These are phyloP conservation scores for Xestia sexstrigata DNA, from an alignment of 2,888 invertebrate genomes.

Conservation along the genomic window DNA sequence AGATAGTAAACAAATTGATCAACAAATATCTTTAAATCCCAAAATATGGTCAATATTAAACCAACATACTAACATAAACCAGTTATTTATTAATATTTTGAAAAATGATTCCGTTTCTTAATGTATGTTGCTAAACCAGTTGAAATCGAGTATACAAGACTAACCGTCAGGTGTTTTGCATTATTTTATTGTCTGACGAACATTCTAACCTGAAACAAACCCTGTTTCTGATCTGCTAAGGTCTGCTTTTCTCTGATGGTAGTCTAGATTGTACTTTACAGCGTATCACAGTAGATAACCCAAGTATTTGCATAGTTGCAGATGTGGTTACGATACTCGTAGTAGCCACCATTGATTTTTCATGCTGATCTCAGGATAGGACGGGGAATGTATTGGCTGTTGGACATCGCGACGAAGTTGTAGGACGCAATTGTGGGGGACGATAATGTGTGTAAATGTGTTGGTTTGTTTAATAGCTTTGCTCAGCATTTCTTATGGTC, in stretches of 20 bases:
- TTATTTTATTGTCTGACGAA: constrained; percentile 65
- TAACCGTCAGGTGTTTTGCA: constrained; percentile 63
- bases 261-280: constrained; percentile 41
- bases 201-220: neutral
- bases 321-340: constrained; percentile 62
- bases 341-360: constrained; percentile 52
- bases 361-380: constrained; percentile 43
- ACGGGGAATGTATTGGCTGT: constrained; percentile 18
- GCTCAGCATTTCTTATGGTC: neutral
- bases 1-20: neutral
- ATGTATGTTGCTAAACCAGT: constrained; percentile 60
- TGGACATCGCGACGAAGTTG: constrained; percentile 4
- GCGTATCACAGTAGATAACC: constrained; percentile 56
- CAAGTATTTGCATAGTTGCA: constrained; percentile 65
- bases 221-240: rapidly evolving
- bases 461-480: neutral
- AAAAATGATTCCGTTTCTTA: constrained; percentile 51
- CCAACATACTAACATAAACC: constrained; percentile 6
- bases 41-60: constrained; percentile 10
- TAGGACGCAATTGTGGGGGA: constrained; percentile 23
- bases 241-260: neutral
- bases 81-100: constrained; percentile 41
- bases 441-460: constrained; percentile 10
- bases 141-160: constrained; percentile 60
- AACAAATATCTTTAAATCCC: constrained; percentile 11